Conservation (phyloP, 2,888 invertebrate species). For the Archaeoteleia sp. region DNA sequence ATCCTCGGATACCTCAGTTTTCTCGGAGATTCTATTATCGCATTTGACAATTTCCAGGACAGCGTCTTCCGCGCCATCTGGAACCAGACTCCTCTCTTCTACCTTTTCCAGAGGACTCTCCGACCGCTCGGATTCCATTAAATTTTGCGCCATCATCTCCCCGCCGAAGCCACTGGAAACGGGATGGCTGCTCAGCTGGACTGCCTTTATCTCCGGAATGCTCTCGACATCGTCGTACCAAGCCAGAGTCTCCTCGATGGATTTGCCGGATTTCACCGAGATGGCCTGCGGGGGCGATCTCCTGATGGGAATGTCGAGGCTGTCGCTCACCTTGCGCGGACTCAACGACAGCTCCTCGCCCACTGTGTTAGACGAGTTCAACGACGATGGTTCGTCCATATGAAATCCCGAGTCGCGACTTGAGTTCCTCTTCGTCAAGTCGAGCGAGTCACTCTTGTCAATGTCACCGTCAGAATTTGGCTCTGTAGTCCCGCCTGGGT, state of each 20-base stretch:
- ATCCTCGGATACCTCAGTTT: no score
- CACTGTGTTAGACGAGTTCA: slow-evolving; percentile 45
- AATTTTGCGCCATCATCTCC: no score
- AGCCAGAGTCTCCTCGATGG: slow-evolving; percentile 39
- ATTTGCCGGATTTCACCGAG: slow-evolving; percentile 53
- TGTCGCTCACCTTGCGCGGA: slow-evolving; percentile 65
- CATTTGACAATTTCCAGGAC: no score
- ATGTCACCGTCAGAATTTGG: slow-evolving; percentile 42
- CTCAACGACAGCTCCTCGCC: slow-evolving; percentile 55
- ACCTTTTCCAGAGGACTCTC: no score
- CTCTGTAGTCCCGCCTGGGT: slow-evolving; percentile 78
- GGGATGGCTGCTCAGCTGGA: slow-evolving; percentile 65
- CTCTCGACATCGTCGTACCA: slow-evolving; percentile 8
- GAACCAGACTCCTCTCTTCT: no score
- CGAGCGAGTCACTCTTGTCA: slow-evolving; percentile 26
- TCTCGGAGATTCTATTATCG: no score
- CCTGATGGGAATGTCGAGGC: slow-evolving; percentile 62
- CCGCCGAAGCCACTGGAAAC: slow-evolving; percentile 59
- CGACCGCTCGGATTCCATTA: no score
- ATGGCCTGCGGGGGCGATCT: slow-evolving; percentile 56
- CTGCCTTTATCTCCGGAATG: slow-evolving; percentile 50
- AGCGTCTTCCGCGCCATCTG: no score
- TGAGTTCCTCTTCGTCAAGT: slow-evolving; percentile 41
- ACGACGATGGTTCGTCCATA: slow-evolving; percentile 60
- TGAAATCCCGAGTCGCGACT: slow-evolving; percentile 62